These are phyloP conservation scores for Lamellibrachia satsuma DNA, from an alignment of 2,888 invertebrate species.

Conservation along the genomic window DNA sequence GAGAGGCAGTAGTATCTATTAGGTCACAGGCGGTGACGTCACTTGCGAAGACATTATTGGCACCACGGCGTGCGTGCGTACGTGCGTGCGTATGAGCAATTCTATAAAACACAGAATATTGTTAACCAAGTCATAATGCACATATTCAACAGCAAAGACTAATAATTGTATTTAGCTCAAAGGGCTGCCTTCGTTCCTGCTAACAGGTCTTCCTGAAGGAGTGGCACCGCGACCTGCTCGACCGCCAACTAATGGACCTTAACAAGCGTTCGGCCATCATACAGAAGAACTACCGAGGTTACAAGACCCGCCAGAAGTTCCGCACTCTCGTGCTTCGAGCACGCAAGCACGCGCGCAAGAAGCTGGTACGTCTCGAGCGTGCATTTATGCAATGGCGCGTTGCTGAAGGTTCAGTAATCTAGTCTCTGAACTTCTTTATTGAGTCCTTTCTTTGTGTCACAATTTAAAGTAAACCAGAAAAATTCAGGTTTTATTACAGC, in stretches of 20 bases:
- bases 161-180: too few relatives aligned
- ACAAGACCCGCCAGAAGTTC: slow-evolving; percentile 23
- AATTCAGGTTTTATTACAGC: background rate
- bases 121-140: too few relatives aligned
- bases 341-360: background rate
- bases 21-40: background rate
- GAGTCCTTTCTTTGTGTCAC: too few relatives aligned
- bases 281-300: slow-evolving; percentile 24
- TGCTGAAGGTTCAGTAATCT: too few relatives aligned
- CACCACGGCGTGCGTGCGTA: background rate
- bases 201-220: slow-evolving; percentile 32
- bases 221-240: slow-evolving; percentile 28
- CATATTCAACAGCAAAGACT: too few relatives aligned
- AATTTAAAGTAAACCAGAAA: background rate
- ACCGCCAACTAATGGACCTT: slow-evolving; percentile 2
- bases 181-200: too few relatives aligned
- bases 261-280: slow-evolving; percentile 20
- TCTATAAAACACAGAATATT: background rate
- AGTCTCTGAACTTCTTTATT: too few relatives aligned
- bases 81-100: background rate
- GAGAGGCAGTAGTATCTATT: background rate
- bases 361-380: background rate
- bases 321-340: slow-evolving; percentile 18
- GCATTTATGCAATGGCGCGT: too few relatives aligned
- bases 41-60: background rate